These are phyloP conservation scores for Littorina saxatilis DNA, from an alignment of 1,140 invertebrate genomes.

Conservation along the genomic window DNA sequence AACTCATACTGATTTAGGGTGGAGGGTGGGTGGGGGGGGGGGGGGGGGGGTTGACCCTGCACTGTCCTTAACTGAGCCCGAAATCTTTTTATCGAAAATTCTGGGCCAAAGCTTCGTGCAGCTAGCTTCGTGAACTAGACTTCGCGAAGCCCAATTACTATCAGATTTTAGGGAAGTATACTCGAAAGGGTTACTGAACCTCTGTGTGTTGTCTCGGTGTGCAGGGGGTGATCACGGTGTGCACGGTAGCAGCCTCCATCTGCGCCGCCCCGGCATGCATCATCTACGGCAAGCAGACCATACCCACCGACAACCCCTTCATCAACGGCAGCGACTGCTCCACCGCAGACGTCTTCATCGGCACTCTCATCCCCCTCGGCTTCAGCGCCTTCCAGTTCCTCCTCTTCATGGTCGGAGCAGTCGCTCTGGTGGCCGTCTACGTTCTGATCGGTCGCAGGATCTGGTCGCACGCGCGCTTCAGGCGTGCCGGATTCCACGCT, in stretches of 20 bases:
- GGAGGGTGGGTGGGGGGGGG: too few relatives aligned
- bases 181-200: too few relatives aligned
- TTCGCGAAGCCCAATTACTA: too few relatives aligned
- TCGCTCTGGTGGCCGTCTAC: slow-evolving; percentile 37
- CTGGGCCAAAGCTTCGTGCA: too few relatives aligned
- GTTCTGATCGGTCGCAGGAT: slow-evolving; percentile 41
- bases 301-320: neutral
- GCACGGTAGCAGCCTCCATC: slow-evolving; percentile 14
- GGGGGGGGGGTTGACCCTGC: too few relatives aligned
- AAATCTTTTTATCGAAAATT: too few relatives aligned
- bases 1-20: too few relatives aligned
- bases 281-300: slow-evolving; percentile 37
- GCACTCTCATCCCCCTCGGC: slow-evolving; percentile 34
- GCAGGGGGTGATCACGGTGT: slow-evolving; percentile 33
- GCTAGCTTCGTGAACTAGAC: too few relatives aligned
- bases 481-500: slow-evolving; percentile 10
- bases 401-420: slow-evolving; percentile 35
- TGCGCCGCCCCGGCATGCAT: slow-evolving; percentile 35
- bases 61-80: too few relatives aligned
- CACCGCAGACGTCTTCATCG: slow-evolving; percentile 34
- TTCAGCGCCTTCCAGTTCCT: slow-evolving; percentile 44
- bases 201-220: neutral
- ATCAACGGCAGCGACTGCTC: slow-evolving; percentile 45
- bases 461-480: slow-evolving; percentile 35
- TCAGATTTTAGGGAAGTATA: too few relatives aligned